Base-by-base conservation (phyloP, 1,140 invertebrate species). In the Callitettix versicolor region DNA sequence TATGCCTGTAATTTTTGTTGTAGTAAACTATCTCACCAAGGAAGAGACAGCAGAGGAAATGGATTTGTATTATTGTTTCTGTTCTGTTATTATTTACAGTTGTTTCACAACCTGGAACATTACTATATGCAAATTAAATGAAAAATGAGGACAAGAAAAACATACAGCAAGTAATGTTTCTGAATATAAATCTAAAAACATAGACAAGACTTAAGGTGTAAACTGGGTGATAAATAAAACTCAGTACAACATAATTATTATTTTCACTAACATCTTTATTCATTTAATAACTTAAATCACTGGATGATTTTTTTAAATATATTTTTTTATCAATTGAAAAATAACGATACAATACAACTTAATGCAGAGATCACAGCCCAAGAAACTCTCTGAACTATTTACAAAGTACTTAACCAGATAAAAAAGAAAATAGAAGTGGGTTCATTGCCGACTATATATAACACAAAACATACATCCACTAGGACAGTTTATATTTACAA, bases 261-360 rank as follows among this genome's bases (percentile, higher is more conserved):
- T 59, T 63, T 63, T 63, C 57, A 60, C 57, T 59, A 63, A 63
- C 61, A 63, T 63, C 59, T 63, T 63, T 61, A 63, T 59, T 61
- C 56, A 63, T 61, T 60, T 58, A 63, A 63, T 63, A 63, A 63
- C 61, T 63, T 63, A 63, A 62, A 63, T 63, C 61, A 63, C 61
- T 63, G 61, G 59, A 62, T 61, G 61, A 60, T 63, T 62, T 63
- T 30, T 30, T 60, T 56, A 60, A 58, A 58, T 62, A 58, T 63
- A 55, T 60, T 62, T 51, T 48, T 61, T 63, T 59, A 59, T 63
- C 57, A 60, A 60, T 61, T 61, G 59, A 63, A 63, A 63, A 63
- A 61, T 62, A 62, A 62, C 58, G 61, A 62, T 59, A 62, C 57
- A 60, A 61, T 61, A 61, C 56, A 63, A 63, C 61, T 61, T 63